Evolutionary conservation across 2,113 vertebrate species (phyloP), one percentile per base, ranked within the genome.

Genomic region (Balaeniceps rex): DNA sequence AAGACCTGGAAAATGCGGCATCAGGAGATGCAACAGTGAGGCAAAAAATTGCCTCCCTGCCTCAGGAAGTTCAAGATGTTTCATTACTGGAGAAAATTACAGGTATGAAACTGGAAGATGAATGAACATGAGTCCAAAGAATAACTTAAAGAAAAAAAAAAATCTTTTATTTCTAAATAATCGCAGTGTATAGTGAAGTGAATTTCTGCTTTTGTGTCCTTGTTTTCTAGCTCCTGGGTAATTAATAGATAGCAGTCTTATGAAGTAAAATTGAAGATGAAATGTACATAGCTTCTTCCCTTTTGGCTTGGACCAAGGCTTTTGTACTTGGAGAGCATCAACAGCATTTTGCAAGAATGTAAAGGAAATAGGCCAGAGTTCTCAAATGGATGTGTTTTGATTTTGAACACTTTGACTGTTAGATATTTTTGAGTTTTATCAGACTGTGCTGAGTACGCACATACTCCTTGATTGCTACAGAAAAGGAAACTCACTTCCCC

Each of bases 31-130:
- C 99, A 9, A 99, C 99, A 1, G 99, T 99, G 69, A 98, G 99
- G 86, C 99, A 99, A 97, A 99, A 99, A 96, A 99, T 99, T 54
- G 99, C 99, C 49, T 99, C 99, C 4, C 97, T 99, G 92, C 99
- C 99, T 31, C 99, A 99, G 97, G 99, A 99, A 97, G 99, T 99
- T 28, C 99, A 99, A 76, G 99, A 99, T 55, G 99, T 99, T 70
- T 99, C 99, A 9, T 97, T 99, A 19, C 96, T 99, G 84, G 99
- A 99, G 98, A 99, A 99, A 97, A 99, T 99, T 91, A 99, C 99
- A 95, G 99, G 99, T 99, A 90, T 94, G 97, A 75, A 65, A 60
- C 36, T 80, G 34, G 46, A 44, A 68, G 70, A 42, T 70, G 9
- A 87, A 57, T 71, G 54, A 87, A 65, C 11, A 0, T 28, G 44